A percentile compares a stretch with the other conserved stretches of the same genome.
Evolutionary conservation across 2,888 invertebrate species (phyloP).

Genomic region (Listrodromus nycthemerus): DNA sequence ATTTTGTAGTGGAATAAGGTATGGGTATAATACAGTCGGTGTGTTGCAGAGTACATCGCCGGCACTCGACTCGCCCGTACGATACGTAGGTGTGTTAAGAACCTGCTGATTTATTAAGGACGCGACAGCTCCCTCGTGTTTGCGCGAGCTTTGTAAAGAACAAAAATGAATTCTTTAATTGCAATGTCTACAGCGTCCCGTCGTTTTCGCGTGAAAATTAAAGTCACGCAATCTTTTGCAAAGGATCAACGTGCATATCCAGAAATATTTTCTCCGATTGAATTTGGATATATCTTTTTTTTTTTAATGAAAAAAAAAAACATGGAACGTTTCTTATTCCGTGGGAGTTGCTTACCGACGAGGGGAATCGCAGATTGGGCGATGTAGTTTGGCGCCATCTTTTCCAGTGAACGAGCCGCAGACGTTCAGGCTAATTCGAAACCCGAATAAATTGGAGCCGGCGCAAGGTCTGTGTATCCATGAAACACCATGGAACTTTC

Average conservation of each 20-base stretch:
- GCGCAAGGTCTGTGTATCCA: neutral
- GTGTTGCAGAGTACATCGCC: neutral
- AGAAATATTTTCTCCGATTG: neutral
- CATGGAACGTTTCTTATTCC: neutral
- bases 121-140: neutral
- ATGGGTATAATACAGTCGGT: slow-evolving; percentile 10
- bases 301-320: neutral
- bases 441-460: slow-evolving; percentile 46
- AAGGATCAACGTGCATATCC: neutral
- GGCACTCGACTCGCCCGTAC: neutral
- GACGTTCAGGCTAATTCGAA: neutral
- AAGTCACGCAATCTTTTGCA: neutral
- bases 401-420: slow-evolving; percentile 17
- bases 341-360: neutral
- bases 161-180: neutral
- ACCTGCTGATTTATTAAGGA: slow-evolving; percentile 50
- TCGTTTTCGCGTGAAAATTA: neutral
- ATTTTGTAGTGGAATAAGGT: slow-evolving; percentile 13
- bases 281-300: neutral
- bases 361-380: neutral
- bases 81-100: slow-evolving; percentile 45
- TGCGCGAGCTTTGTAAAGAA: neutral
- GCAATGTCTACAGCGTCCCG: neutral
- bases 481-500: slow-evolving; percentile 39
- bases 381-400: slow-evolving; percentile 22